Conservation (phyloP, 2,113 vertebrate genomes). For the Poecilia latipinna region DNA sequence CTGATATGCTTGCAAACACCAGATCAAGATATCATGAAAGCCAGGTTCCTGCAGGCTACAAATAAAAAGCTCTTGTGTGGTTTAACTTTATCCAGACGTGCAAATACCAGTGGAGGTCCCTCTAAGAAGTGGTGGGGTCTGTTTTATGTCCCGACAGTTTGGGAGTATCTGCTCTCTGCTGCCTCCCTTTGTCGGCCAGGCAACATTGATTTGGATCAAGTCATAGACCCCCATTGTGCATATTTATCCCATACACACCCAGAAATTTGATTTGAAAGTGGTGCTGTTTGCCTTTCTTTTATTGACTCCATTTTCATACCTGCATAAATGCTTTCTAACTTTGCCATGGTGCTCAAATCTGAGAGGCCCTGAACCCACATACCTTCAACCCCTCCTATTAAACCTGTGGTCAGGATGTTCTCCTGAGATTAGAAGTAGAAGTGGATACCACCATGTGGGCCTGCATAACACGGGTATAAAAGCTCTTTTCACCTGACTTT, state of each 20-base stretch:
- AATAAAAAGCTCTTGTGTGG: constrained; percentile 76
- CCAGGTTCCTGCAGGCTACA: constrained; percentile 48
- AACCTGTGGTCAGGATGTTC: constrained; percentile 26
- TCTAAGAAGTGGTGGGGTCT: constrained; percentile 63
- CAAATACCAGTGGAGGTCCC: constrained; percentile 65
- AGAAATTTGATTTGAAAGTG: neutral
- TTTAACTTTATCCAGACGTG: constrained; percentile 74
- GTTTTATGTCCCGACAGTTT: constrained; percentile 57
- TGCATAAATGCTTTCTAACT: neutral
- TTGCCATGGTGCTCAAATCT: constrained; percentile 25
- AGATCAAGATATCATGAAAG: constrained; percentile 73
- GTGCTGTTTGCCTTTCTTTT: constrained; percentile 1
- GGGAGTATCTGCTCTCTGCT: constrained; percentile 59
- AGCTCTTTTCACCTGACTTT: constrained; percentile 22
- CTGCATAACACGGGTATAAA: constrained; percentile 30
- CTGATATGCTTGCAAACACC: constrained; percentile 73
- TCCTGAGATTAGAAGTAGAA: constrained; percentile 30
- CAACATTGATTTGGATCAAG: constrained; percentile 41
- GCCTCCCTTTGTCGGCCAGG: constrained; percentile 61
- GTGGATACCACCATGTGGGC: constrained; percentile 24
- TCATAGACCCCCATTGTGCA: constrained; percentile 16
- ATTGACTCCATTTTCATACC: constrained; percentile 12
- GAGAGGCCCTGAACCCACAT: constrained; percentile 26
- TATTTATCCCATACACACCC: neutral
- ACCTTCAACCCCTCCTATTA: constrained; percentile 22